These are phyloP conservation scores for Tachypleus tridentatus DNA, from an alignment of 1,140 invertebrate species.

Conservation along the genomic window DNA sequence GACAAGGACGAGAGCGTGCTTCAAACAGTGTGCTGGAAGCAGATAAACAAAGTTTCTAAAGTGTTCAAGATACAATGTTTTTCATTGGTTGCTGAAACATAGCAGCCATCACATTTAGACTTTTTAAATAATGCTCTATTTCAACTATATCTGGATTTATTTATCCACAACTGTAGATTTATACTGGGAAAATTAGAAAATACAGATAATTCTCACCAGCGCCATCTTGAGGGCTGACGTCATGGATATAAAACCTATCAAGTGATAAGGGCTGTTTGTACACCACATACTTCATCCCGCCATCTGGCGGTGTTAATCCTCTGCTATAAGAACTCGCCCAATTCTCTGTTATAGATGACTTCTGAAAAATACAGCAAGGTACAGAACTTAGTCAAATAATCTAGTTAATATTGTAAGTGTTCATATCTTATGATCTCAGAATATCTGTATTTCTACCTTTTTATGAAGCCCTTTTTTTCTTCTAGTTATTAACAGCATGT, in stretches of 20 bases:
- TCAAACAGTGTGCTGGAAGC: constrained; percentile 37
- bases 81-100: too few relatives aligned
- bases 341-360: constrained; percentile 41
- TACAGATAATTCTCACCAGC: constrained; percentile 28
- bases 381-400: constrained; percentile 1
- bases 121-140: too few relatives aligned
- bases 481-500: constrained; percentile 52
- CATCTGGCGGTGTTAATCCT: constrained; percentile 27
- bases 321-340: constrained; percentile 37
- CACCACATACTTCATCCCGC: constrained; percentile 44
- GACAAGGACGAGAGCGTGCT: constrained; percentile 43
- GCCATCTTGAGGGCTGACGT: constrained; percentile 44
- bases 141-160: too few relatives aligned
- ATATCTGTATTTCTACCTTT: constrained; percentile 37
- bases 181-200: too few relatives aligned
- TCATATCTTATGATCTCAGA: neutral
- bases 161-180: too few relatives aligned
- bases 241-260: constrained; percentile 52
- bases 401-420: neutral
- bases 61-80: too few relatives aligned
- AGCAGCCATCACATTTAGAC: too few relatives aligned
- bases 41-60: neutral
- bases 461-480: constrained; percentile 46
- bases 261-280: constrained; percentile 53
- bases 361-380: constrained; percentile 27